Conservation (phyloP, 1,140 invertebrate genomes). For the Octopus sinensis region DNA sequence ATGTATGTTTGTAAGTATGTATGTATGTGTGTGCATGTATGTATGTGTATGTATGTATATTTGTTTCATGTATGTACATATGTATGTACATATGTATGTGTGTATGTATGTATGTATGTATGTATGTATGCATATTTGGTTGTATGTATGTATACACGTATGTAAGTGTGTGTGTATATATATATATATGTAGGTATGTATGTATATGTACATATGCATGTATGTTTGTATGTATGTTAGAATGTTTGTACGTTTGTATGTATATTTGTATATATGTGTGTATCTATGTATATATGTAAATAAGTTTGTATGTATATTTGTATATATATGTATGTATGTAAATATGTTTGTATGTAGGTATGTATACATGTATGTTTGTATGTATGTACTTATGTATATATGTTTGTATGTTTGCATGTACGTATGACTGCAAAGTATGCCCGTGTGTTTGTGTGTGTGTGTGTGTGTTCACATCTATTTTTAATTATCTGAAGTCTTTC, state of each 20-base stretch:
- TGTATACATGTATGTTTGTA: no score
- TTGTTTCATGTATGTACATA: neutral
- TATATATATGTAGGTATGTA: neutral
- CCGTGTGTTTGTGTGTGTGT: no score
- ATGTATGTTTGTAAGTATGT: neutral
- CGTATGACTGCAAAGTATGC: no score
- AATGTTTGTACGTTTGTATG: neutral
- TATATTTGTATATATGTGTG: neutral
- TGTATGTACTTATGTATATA: no score
- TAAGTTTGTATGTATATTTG: neutral
- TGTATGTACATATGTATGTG: neutral
- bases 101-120: neutral
- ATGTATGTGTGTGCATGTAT: neutral
- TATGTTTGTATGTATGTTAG: neutral
- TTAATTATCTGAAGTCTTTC: no score
- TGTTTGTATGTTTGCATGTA: no score
- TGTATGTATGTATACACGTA: neutral
- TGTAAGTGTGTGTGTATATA: neutral
- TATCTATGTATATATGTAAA: neutral
- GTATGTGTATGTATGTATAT: neutral
- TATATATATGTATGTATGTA: neutral
- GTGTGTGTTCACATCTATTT: no score
- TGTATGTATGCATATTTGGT: neutral
- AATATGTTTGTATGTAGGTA: neutral
- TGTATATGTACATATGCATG: neutral